A percentile compares a stretch with the other conserved stretches of the same genome.
Conservation (phyloP, 1,140 invertebrate genomes). For the Sinella curviseta region DNA sequence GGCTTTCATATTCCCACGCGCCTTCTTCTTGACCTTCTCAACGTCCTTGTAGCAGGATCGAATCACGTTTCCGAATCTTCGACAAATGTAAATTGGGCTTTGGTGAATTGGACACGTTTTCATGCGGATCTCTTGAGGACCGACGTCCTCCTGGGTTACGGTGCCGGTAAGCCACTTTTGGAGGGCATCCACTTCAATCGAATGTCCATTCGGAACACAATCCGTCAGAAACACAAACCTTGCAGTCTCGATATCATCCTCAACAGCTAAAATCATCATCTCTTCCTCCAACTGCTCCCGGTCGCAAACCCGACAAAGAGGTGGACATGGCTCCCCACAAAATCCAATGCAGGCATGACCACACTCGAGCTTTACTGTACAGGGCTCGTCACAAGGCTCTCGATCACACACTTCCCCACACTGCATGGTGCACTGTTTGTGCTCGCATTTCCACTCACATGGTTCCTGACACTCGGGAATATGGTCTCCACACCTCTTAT, state of each 20-base stretch:
- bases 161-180: conserved; percentile 63
- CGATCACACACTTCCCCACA: conserved; percentile 61
- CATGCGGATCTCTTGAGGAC: conserved; percentile 51
- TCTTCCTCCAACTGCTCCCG: conserved; percentile 59
- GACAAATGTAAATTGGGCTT: conserved; percentile 55
- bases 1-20: conserved; percentile 47
- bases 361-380: conserved; percentile 58
- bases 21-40: conserved; percentile 53
- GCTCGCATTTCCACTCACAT: conserved; percentile 57
- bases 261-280: conserved; percentile 60
- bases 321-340: conserved; percentile 67
- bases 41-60: conserved; percentile 54
- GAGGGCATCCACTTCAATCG: conserved; percentile 62
- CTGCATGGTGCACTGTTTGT: conserved; percentile 60
- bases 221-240: conserved; percentile 66
- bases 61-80: conserved; percentile 56
- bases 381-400: conserved; percentile 60
- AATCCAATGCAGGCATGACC: conserved; percentile 66
- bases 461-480: conserved; percentile 61
- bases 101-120: conserved; percentile 60
- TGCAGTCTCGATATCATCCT: conserved; percentile 61
- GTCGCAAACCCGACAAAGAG: conserved; percentile 57
- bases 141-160: too few species aligned
- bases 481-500: conserved; percentile 61
- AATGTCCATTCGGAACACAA: conserved; percentile 66